These are phyloP conservation scores for Rhea pennata DNA, from an alignment of 2,113 vertebrate species.

Conservation along the genomic window DNA sequence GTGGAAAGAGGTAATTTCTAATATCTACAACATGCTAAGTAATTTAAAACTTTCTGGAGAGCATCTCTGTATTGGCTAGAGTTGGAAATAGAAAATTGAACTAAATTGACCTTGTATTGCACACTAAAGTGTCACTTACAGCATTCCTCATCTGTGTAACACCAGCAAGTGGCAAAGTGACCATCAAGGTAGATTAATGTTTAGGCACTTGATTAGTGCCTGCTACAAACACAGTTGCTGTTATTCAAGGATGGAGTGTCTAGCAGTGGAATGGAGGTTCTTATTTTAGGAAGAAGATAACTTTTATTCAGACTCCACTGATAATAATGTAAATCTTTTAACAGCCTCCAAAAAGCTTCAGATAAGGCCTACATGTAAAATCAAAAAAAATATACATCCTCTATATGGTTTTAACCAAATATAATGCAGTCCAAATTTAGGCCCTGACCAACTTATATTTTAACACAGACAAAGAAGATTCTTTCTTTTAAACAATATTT, in stretches of 20 bases:
- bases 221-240: background rate
- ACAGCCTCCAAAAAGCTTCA: background rate
- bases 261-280: background rate
- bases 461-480: background rate
- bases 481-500: background rate
- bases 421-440: background rate
- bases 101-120: fast-evolving
- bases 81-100: background rate
- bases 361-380: background rate
- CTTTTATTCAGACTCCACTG: background rate
- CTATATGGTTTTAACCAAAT: background rate
- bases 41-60: background rate
- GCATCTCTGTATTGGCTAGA: fast-evolving
- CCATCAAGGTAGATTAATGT: background rate
- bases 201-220: background rate
- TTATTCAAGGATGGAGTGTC: background rate
- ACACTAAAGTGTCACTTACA: background rate
- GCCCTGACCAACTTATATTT: background rate
- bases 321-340: background rate
- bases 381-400: background rate
- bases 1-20: background rate
- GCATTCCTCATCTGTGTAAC: background rate
- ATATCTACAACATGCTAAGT: background rate
- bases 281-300: background rate
- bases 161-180: background rate